phyloP scores from a whole-genome alignment of 2,113 vertebrate genomes.

The Numenius arquata region DNA sequence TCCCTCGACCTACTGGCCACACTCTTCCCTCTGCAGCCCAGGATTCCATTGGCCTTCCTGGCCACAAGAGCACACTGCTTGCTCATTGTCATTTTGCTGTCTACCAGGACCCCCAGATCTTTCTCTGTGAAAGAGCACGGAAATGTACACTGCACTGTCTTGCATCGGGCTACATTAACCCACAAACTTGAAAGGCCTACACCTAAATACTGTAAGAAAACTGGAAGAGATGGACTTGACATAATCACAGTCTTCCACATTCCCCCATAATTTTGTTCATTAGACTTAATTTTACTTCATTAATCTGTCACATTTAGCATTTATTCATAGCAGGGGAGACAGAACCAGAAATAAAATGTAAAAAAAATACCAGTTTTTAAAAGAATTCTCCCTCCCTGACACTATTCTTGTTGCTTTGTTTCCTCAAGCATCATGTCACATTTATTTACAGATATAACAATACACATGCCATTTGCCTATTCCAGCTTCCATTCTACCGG shows the following conservation, averaged over 20 bases:
- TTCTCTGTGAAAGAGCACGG: neutral
- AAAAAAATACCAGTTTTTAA: too few species aligned
- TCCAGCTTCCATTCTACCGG: neutral
- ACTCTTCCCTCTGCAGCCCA: too few species aligned
- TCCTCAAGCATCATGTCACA: too few species aligned
- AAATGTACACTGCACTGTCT: neutral
- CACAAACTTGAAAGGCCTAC: neutral
- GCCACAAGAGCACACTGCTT: too few species aligned
- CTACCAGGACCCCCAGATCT: too few species aligned
- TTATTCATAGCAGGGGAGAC: too few species aligned
- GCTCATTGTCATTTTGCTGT: too few species aligned
- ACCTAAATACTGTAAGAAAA: neutral
- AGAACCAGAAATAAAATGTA: too few species aligned
- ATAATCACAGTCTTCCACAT: neutral
- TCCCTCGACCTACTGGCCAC: too few species aligned
- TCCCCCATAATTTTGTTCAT: neutral
- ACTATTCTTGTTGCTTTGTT: too few species aligned
- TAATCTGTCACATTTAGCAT: neutral
- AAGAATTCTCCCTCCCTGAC: too few species aligned
- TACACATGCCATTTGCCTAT: rapidly evolving
- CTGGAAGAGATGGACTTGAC: neutral
- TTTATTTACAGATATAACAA: neutral
- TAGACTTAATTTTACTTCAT: neutral
- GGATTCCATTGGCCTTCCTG: too few species aligned
- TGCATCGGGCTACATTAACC: neutral